Evolutionary conservation across 2,113 vertebrate genomes (phyloP), one percentile per base, ranked within the genome.

Genomic region (Ifrita kowaldi): DNA sequence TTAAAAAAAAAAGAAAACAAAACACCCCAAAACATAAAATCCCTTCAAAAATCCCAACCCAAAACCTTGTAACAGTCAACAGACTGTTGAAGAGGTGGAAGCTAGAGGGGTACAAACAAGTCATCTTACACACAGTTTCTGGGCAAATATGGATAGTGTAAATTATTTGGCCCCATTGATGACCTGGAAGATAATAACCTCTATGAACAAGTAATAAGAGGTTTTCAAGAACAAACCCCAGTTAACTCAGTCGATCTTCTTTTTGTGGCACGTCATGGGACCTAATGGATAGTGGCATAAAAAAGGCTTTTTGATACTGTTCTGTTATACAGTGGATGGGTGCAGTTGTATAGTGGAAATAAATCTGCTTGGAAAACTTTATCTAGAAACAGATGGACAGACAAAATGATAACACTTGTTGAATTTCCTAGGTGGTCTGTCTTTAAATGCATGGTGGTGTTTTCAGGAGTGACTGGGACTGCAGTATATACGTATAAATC

Each of bases 51-150:
- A 27, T 28, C 19, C 8, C 21, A 50, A 35, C 15, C 7, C 19
- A 35, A 37, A 77, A 8, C 20, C 12, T 32, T 1, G 0, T 50
- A 28, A 47, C 13, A 79, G 5, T 50, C 20, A 28, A 22, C 11
- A 67, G 22, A 32, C 16, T 75, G 4, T 65, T 86, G 52, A 37
- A 64, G 71, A 69, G 49, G 24, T 56, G 7, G 39, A 39, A 95
- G 13, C 13, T 63, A 26, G 35, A 68, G 37, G 12, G 5, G 53
- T 83, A 6, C 16, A 41, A 52, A 11, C 12, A 49, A 49, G 32
- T 52, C 49, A 16, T 17, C 7, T 56, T 55, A 39, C 49, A 23
- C 3, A 0, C 30, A 27, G 6, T 53, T 83, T 49, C 19, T 73
- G 10, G 55, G 64, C 32, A 11, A 71, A 32, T 64, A 23, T 20